Percentiles rank a stretch among this genome's conserved stretches.
phyloP scores from a whole-genome alignment of 2,797 vertebrate species.

The Valencia hispanica region DNA sequence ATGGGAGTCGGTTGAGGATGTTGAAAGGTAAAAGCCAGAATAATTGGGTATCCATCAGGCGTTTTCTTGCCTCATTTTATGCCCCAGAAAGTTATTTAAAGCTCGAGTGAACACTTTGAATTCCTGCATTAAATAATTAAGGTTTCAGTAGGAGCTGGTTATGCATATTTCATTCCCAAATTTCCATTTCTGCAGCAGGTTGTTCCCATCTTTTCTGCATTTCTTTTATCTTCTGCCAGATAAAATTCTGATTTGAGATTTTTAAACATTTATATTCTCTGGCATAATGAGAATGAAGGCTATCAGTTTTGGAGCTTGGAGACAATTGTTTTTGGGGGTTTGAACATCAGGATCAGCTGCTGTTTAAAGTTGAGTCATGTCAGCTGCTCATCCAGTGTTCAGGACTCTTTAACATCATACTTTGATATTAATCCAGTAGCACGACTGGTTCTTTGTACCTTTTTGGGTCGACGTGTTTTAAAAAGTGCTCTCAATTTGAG shows the following conservation, averaged over 20 bases:
- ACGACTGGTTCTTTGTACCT: not conserved
- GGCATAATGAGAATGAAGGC: not conserved
- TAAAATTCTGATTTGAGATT: not conserved
- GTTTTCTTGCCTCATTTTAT: not conserved
- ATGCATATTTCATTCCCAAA: slow-evolving; percentile 28
- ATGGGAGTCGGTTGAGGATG: not conserved
- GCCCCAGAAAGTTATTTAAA: slow-evolving; percentile 12
- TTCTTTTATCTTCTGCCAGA: slow-evolving; percentile 25
- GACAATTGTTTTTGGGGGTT: not conserved
- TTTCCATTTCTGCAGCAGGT: slow-evolving; percentile 8
- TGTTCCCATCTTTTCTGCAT: not conserved
- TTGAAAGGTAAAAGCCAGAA: not conserved
- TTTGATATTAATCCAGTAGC: not conserved
- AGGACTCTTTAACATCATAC: not conserved
- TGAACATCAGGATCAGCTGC: not conserved
- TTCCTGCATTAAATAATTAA: slow-evolving; percentile 16
- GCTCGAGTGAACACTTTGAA: slow-evolving; percentile 11
- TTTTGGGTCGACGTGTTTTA: not conserved
- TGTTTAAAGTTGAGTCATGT: not conserved
- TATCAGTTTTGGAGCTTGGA: not conserved
- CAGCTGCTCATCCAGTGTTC: not conserved
- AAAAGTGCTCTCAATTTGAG: too few relatives aligned
- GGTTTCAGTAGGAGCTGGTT: slow-evolving; percentile 3
- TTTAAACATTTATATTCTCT: not conserved
- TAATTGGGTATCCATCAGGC: not conserved